Evolutionary conservation across 2,113 vertebrate genomes (phyloP).

Genomic region (Cebidichthys violaceus): DNA sequence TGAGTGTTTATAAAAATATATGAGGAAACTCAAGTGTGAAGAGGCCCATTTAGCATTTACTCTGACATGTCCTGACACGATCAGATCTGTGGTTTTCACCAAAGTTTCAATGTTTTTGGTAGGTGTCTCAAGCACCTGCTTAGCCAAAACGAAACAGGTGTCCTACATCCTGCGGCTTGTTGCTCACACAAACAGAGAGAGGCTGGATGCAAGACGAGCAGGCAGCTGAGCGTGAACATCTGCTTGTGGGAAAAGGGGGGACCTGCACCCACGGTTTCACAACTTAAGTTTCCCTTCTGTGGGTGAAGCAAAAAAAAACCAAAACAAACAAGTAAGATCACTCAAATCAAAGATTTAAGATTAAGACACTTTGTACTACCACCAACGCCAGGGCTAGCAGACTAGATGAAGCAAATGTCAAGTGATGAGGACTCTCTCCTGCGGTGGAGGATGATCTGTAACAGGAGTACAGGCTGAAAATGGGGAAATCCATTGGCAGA

Average conservation of each 20-base stretch:
- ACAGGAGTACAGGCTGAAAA: constrained; percentile 32
- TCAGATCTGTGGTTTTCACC: constrained; percentile 25
- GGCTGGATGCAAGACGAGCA: constrained; percentile 24
- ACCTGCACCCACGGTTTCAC: constrained; percentile 52
- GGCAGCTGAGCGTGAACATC: constrained; percentile 47
- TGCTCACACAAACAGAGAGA: constrained; percentile 16
- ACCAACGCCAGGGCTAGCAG: background rate
- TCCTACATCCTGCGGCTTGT: constrained; percentile 47
- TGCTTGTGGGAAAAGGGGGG: constrained; percentile 36
- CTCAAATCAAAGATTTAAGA: background rate
- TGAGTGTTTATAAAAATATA: background rate
- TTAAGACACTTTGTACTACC: background rate
- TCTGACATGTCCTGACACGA: constrained; percentile 21
- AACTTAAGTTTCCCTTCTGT: constrained; percentile 28
- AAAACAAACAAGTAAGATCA: background rate
- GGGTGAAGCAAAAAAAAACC: constrained; percentile 3
- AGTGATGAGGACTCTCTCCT: constrained; percentile 38
- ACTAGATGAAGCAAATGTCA: constrained; percentile 48
- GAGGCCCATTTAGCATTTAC: background rate
- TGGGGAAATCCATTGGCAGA: constrained; percentile 53
- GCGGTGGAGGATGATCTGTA: constrained; percentile 51
- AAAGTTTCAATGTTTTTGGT: constrained; percentile 56
- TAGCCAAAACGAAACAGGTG: constrained; percentile 63
- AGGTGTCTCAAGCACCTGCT: constrained; percentile 51
- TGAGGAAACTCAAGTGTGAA: background rate